These are phyloP conservation scores for Patiria pectinifera DNA, from an alignment of 53 echinoderm and acorn worm species.

Conservation along the genomic window DNA sequence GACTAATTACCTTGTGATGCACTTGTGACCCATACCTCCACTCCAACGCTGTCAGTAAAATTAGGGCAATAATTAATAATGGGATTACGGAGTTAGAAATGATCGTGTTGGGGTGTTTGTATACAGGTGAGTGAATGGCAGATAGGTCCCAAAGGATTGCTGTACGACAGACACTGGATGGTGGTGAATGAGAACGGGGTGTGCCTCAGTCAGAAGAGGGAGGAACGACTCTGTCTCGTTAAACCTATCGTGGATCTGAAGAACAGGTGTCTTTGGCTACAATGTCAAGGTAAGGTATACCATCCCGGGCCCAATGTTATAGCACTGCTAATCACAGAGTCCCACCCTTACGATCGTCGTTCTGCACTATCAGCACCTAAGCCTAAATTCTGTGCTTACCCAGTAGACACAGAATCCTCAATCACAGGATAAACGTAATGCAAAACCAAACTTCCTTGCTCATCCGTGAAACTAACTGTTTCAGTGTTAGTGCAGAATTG, in stretches of 20 bases:
- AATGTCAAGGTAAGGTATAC: constrained; percentile 67
- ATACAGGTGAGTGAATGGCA: constrained; percentile 84
- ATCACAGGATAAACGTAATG: too few species aligned
- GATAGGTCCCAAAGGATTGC: constrained; percentile 74
- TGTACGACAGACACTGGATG: constrained; percentile 98
- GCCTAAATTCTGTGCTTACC: too few species aligned
- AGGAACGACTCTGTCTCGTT: constrained; percentile 80
- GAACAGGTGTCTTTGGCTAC: constrained; percentile 63
- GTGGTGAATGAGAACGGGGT: constrained; percentile 90
- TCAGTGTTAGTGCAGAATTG: too few species aligned
- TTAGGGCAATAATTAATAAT: not conserved
- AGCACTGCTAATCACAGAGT: too few species aligned
- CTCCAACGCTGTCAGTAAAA: too few species aligned
- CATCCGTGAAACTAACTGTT: too few species aligned
- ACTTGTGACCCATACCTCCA: too few species aligned
- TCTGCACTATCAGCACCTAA: too few species aligned
- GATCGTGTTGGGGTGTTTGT: not conserved
- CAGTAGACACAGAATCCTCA: too few species aligned
- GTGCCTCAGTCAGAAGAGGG: constrained; percentile 92
- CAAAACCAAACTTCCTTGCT: too few species aligned
- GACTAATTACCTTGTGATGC: too few species aligned
- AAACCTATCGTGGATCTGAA: constrained; percentile 81
- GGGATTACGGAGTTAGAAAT: not conserved
- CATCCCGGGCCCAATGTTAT: not conserved
- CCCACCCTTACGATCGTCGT: too few species aligned